These are phyloP conservation scores for Phylloscopus collybita DNA, from an alignment of 2,797 vertebrate genomes.

Conservation along the genomic window DNA sequence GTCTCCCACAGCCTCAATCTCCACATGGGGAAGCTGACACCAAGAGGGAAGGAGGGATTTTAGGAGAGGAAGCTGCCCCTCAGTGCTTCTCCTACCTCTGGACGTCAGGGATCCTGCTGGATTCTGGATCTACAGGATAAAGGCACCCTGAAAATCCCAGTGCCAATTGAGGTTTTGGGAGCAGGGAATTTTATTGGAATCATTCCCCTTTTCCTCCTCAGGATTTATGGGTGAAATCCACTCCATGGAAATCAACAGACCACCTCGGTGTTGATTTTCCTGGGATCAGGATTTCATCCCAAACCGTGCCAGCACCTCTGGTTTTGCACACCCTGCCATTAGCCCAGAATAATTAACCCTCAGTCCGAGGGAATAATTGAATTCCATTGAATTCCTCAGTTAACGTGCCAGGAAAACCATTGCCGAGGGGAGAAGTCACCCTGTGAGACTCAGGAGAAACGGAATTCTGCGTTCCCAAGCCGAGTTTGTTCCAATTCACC, in stretches of 20 bases:
- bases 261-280: background rate
- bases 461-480: background rate
- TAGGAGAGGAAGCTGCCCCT: background rate
- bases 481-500: background rate
- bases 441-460: background rate
- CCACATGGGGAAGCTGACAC: background rate
- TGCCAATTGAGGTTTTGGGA: background rate
- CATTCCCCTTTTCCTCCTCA: background rate
- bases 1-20: background rate
- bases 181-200: background rate
- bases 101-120: background rate
- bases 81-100: background rate
- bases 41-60: background rate
- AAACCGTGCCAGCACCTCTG: background rate
- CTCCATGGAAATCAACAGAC: background rate
- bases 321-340: fast-evolving
- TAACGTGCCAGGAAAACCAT: background rate
- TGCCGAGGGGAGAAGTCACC: background rate
- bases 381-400: background rate
- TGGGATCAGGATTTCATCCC: background rate
- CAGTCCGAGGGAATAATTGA: background rate
- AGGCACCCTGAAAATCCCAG: background rate
- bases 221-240: background rate
- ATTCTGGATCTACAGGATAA: background rate
- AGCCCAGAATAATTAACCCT: background rate